phyloP scores from a whole-genome alignment of 2,888 invertebrate species.

The Acanthosepion lycidas region DNA sequence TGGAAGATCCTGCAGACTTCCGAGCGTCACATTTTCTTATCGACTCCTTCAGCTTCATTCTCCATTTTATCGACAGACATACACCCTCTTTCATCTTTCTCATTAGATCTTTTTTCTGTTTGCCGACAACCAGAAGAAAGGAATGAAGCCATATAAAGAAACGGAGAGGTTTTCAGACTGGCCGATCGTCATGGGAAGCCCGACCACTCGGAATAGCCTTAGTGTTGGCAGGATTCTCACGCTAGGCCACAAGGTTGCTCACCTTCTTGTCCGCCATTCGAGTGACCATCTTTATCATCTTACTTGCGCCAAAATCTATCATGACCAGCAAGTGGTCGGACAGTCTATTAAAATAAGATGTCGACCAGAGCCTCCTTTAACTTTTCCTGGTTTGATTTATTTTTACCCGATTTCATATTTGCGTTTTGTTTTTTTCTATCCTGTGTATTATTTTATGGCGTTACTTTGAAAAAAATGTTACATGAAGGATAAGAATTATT shows the following conservation, averaged over 20 bases:
- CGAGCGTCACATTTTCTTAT: not conserved
- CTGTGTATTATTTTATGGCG: not conserved
- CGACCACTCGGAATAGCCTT: not conserved
- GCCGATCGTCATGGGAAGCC: not conserved
- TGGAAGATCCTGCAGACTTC: not conserved
- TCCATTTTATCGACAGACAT: not conserved
- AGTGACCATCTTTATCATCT: not conserved
- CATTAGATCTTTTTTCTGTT: not conserved
- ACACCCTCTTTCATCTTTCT: not conserved
- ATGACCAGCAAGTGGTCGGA: not conserved
- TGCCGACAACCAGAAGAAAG: not conserved
- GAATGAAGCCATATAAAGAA: not conserved
- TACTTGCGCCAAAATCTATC: constrained; percentile 1
- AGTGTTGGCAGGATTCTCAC: constrained; percentile 3
- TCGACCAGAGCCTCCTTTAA: not conserved
- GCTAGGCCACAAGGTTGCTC: not conserved
- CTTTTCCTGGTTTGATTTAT: not conserved
- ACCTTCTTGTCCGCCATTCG: not conserved
- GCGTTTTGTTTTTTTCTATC: not conserved
- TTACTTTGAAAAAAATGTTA: no score
- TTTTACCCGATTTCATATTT: not conserved
- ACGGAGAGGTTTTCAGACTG: not conserved
- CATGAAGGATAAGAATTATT: no score
- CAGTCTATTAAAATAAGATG: not conserved
- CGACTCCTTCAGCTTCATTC: not conserved